Percentiles rank a stretch among this genome's conserved stretches.
These are phyloP conservation scores for Eugnorisma glareosa DNA, from an alignment of 2,888 invertebrate genomes.

Conservation along the genomic window DNA sequence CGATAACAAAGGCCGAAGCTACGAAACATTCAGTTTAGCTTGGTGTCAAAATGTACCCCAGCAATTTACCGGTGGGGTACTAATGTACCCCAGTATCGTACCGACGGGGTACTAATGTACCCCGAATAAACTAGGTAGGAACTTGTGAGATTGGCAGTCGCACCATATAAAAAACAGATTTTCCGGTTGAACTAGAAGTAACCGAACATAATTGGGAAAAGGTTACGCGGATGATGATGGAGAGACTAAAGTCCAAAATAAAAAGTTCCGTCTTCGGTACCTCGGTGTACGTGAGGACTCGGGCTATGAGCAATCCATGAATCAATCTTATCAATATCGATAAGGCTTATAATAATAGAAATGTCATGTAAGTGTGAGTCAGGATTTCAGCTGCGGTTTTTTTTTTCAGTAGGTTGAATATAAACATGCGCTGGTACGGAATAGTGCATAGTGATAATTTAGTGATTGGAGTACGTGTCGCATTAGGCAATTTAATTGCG, in stretches of 20 bases:
- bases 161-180: background rate
- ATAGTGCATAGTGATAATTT: background rate
- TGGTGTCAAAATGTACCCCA: background rate
- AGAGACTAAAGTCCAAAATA: constrained; percentile 21
- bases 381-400: constrained; percentile 11
- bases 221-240: background rate
- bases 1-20: background rate
- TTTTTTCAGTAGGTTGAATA: constrained; percentile 2
- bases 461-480: constrained; percentile 1
- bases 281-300: constrained; percentile 52
- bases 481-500: background rate
- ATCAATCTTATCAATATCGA: constrained; percentile 50
- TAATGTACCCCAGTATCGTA: background rate
- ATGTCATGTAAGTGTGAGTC: constrained; percentile 41
- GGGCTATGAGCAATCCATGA: constrained; percentile 35
- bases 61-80: background rate
- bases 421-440: background rate
- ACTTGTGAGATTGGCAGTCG: background rate
- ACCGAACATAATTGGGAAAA: background rate
- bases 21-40: background rate
- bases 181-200: background rate
- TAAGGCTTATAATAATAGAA: constrained; percentile 44
- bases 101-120: too few species aligned
- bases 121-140: background rate
- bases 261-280: constrained; percentile 18